These are phyloP conservation scores for Paramormyrops kingsleyae DNA, from an alignment of 2,113 vertebrate species.

Conservation along the genomic window DNA sequence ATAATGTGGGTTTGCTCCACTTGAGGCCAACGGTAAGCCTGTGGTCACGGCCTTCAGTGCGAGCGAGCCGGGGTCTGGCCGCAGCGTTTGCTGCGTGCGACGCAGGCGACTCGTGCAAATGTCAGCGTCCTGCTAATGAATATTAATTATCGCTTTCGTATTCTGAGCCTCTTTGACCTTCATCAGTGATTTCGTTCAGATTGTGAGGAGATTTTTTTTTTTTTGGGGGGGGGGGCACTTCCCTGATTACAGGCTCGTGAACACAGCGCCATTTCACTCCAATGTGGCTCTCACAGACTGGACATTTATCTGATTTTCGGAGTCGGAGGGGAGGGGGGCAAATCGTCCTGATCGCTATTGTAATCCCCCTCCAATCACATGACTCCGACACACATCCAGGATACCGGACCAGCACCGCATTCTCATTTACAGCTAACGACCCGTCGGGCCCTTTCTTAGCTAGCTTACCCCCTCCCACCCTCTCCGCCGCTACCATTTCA, in stretches of 20 bases:
- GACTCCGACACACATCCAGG: neutral
- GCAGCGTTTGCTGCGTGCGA: neutral
- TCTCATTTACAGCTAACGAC: neutral
- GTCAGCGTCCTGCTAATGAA: constrained; percentile 4
- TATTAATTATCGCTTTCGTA: constrained; percentile 11
- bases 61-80: too few relatives aligned
- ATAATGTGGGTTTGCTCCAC: neutral
- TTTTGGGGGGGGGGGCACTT: neutral
- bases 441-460: neutral
- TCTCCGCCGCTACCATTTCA: constrained; percentile 18
- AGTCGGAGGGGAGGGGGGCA: too few relatives aligned
- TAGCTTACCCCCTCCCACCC: neutral
- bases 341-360: neutral
- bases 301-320: constrained; percentile 5
- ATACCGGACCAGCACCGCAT: neutral
- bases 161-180: constrained; percentile 10
- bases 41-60: neutral
- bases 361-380: neutral
- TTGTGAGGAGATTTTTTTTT: neutral
- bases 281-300: neutral
- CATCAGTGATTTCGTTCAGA: constrained; percentile 14
- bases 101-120: neutral
- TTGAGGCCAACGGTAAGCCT: neutral
- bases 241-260: neutral
- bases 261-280: neutral